These are phyloP conservation scores for Anoura caudifer DNA, from an alignment of 2,113 vertebrate genomes.

Conservation along the genomic window DNA sequence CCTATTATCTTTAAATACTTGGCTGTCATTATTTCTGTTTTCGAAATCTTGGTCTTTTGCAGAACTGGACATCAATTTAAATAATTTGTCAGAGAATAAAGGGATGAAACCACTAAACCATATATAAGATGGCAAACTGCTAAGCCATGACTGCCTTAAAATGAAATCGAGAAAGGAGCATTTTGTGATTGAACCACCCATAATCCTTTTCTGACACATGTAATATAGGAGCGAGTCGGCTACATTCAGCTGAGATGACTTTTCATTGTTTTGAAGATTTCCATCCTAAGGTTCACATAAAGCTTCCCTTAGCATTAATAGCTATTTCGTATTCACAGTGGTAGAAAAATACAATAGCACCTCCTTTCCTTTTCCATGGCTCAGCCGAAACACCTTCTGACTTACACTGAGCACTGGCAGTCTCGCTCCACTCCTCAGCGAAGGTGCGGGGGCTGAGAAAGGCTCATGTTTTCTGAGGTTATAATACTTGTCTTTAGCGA, in stretches of 20 bases:
- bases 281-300: neutral
- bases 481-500: neutral
- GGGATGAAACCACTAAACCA: neutral
- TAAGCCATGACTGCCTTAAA: neutral
- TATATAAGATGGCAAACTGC: neutral
- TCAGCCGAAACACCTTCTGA: neutral
- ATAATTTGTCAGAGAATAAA: slow-evolving; percentile 26
- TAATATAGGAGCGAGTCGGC: neutral
- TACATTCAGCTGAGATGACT: neutral
- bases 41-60: neutral
- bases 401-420: neutral
- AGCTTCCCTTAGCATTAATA: neutral
- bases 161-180: neutral
- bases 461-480: neutral
- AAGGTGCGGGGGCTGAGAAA: neutral
- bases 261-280: neutral
- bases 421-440: neutral
- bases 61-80: neutral
- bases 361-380: neutral
- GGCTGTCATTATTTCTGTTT: neutral
- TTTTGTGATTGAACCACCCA: neutral
- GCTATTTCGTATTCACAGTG: neutral
- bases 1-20: slow-evolving; percentile 10
- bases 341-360: neutral
- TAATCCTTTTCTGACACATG: neutral